Evolutionary conservation across 1,140 invertebrate genomes (phyloP).

Genomic region (Dinothrombium tinctorium): DNA sequence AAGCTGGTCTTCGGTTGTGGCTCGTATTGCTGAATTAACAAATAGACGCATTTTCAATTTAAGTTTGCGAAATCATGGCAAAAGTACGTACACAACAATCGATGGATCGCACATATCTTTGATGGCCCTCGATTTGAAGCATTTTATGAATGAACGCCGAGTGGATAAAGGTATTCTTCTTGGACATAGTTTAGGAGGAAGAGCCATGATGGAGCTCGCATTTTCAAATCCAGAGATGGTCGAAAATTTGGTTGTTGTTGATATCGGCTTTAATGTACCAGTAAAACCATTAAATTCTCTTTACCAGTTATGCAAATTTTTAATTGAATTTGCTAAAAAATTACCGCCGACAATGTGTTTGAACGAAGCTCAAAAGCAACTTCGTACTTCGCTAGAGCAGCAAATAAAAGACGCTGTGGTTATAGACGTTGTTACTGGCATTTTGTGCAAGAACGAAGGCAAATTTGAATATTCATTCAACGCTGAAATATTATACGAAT

Average conservation of each 20-base stretch:
- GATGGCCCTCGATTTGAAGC: background rate
- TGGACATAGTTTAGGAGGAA: constrained; percentile 4
- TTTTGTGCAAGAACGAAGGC: too few relatives aligned
- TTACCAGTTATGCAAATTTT: too few relatives aligned
- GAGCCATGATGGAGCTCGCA: constrained; percentile 1
- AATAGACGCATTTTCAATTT: background rate
- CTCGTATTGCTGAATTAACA: background rate
- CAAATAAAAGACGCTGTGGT: too few relatives aligned
- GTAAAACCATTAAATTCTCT: too few relatives aligned
- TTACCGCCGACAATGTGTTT: too few relatives aligned
- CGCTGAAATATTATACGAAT: too few relatives aligned
- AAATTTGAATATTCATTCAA: too few relatives aligned
- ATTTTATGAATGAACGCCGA: background rate
- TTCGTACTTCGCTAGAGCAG: too few relatives aligned
- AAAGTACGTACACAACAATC: background rate
- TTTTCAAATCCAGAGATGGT: constrained; percentile 1
- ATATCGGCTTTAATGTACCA: background rate
- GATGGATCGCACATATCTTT: background rate
- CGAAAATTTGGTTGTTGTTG: constrained; percentile 4
- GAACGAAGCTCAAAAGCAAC: too few relatives aligned
- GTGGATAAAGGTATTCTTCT: background rate
- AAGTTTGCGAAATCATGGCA: constrained; percentile 4
- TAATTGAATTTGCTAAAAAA: too few relatives aligned
- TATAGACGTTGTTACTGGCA: too few relatives aligned
- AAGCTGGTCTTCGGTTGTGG: background rate